A percentile compares a stretch with the other conserved stretches of the same genome.
These are phyloP conservation scores for Monopis laevigella DNA, from an alignment of 2,888 invertebrate genomes.

Conservation along the genomic window DNA sequence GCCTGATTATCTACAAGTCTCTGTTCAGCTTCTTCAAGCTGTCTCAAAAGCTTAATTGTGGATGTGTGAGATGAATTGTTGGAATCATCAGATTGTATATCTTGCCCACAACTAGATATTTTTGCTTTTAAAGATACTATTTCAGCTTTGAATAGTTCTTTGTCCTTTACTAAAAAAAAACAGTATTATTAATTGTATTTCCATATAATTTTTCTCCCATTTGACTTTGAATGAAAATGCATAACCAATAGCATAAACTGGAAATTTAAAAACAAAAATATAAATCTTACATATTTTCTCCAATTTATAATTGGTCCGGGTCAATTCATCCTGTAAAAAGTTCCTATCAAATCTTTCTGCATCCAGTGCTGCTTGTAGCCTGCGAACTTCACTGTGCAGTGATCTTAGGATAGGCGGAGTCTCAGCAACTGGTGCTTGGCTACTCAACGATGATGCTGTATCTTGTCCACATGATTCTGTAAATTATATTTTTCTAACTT, in stretches of 20 bases:
- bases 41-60: slow-evolving; percentile 35
- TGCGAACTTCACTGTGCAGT: slow-evolving; percentile 53
- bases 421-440: slow-evolving; percentile 29
- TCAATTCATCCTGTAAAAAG: slow-evolving; percentile 69
- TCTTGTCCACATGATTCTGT: slow-evolving; percentile 48
- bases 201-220: not conserved
- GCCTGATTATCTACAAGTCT: slow-evolving; percentile 55
- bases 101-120: slow-evolving; percentile 41
- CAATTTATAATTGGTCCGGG: slow-evolving; percentile 57
- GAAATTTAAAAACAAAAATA: too few species aligned
- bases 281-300: slow-evolving; percentile 60
- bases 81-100: slow-evolving; percentile 24
- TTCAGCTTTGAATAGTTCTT: slow-evolving; percentile 47
- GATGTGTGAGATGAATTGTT: slow-evolving; percentile 26
- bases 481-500: too few species aligned
- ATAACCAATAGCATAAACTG: not conserved
- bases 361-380: slow-evolving; percentile 67
- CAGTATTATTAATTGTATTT: not conserved
- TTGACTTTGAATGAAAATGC: not conserved
- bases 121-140: slow-evolving; percentile 43
- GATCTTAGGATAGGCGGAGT: slow-evolving; percentile 51
- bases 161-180: slow-evolving; percentile 41
- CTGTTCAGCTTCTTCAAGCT: slow-evolving; percentile 63
- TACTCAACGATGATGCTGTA: slow-evolving; percentile 22
- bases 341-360: slow-evolving; percentile 70